phyloP scores from a whole-genome alignment of 2,113 vertebrate species.

The Rattus rattus region DNA sequence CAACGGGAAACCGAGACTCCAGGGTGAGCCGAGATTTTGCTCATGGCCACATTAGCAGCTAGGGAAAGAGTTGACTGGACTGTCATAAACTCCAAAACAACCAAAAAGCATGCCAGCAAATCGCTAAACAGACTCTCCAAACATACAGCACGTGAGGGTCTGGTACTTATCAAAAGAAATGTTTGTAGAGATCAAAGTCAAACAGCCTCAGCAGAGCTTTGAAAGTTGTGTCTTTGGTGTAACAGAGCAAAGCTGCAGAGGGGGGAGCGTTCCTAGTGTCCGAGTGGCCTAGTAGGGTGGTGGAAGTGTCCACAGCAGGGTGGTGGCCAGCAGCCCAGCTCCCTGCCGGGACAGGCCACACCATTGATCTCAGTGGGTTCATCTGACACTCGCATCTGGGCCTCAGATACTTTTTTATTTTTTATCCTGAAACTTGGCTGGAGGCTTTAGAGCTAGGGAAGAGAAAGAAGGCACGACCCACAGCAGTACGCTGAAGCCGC shows the following conservation, averaged over 20 bases:
- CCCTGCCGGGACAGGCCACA: too few species aligned
- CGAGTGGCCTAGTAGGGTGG: background rate
- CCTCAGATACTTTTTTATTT: background rate
- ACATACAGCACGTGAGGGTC: background rate
- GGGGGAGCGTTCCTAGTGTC: background rate
- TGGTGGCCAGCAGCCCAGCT: background rate
- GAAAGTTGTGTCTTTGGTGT: background rate
- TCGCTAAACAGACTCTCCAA: conserved; percentile 45
- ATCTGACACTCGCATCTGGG: background rate
- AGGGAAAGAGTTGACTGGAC: background rate
- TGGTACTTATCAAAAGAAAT: conserved; percentile 31
- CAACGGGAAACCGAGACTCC: background rate
- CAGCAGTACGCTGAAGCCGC: accelerated
- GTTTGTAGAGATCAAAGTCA: conserved; percentile 51
- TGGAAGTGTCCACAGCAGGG: background rate
- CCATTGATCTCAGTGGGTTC: background rate
- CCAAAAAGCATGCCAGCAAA: background rate
- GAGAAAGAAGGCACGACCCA: background rate
- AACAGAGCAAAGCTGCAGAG: background rate
- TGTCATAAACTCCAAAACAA: background rate
- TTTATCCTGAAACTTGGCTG: background rate
- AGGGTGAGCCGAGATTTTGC: background rate
- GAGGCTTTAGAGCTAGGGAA: background rate
- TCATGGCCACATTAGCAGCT: background rate
- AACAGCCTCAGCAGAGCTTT: conserved; percentile 6